Evolutionary conservation across 2,113 vertebrate genomes (phyloP), one percentile per base, ranked within the genome.

Genomic region (Daboia siamensis): DNA sequence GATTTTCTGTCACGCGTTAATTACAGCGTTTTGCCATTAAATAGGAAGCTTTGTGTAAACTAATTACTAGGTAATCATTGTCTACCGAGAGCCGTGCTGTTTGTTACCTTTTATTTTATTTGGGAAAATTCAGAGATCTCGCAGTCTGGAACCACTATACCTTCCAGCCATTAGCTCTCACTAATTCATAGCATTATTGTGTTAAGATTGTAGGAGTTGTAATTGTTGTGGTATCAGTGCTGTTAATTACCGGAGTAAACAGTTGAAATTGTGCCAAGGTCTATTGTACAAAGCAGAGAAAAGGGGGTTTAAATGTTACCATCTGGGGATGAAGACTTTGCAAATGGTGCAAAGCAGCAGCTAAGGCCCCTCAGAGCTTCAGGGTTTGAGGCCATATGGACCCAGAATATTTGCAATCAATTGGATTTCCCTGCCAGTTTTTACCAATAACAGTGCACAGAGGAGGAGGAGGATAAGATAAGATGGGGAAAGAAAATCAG

Each of bases 1-100:
- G 99, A 99, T 99, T 99, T 99, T 98, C 98, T 99, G 98, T 99
- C 99, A 99, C 97, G 97, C 98, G 98, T 99, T 99, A 99, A 99
- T 99, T 99, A 99, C 98, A 98, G 98, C 96, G 96, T 99, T 99
- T 99, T 98, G 98, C 98, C 98, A 98, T 99, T 99, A 98, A 99
- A 99, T 98, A 98, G 97, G 97, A 98, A 98, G 98, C 98, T 99
- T 99, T 99, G 98, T 99, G 98, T 99, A 99, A 99, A 99, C 99
- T 99, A 99, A 99, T 99, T 99, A 99, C 98, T 98, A 98, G 98
- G 98, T 99, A 99, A 99, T 99, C 98, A 99, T 99, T 98, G 98
- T 98, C 97, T 98, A 98, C 98, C 98, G 97, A 97, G 96, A 98
- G 98, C 98, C 29, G 97, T 97, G 98, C 98, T 97, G 98, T 98